phyloP scores from a whole-genome alignment of 1,140 invertebrate species.

The Limonius californicus region DNA sequence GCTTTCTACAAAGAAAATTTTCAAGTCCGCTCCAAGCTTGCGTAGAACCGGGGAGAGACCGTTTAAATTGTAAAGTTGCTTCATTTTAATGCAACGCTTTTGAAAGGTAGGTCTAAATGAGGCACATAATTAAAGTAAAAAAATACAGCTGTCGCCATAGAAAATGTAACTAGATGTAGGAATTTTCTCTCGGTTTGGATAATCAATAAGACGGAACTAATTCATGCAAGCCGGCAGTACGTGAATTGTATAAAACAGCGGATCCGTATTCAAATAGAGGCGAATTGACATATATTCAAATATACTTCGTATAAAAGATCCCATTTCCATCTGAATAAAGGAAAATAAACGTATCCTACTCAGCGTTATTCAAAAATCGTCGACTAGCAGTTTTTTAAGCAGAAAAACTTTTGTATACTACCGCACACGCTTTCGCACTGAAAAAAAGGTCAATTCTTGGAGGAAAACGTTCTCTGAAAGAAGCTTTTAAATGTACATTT shows the following conservation, averaged over 20 bases:
- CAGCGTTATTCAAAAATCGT: conserved; percentile 13
- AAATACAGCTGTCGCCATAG: not conserved
- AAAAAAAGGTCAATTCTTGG: not conserved
- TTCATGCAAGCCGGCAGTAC: not conserved
- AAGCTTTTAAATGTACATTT: too few relatives aligned
- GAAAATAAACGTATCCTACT: conserved; percentile 15
- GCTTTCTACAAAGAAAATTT: too few relatives aligned
- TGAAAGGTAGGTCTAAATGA: too few relatives aligned
- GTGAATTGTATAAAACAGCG: conserved; percentile 11
- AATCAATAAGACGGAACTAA: conserved; percentile 14
- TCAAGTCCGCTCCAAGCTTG: too few relatives aligned
- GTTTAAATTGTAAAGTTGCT: too few relatives aligned
- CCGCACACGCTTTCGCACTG: not conserved
- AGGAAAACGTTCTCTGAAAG: too few relatives aligned
- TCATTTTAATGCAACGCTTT: too few relatives aligned
- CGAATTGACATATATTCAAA: conserved; percentile 14
- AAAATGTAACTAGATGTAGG: not conserved
- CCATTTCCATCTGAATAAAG: conserved; percentile 14
- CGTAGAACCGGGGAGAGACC: too few relatives aligned
- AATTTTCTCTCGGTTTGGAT: not conserved
- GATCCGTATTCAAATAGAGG: conserved; percentile 13
- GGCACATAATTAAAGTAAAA: too few relatives aligned
- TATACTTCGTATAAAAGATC: conserved; percentile 10
- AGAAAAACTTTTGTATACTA: conserved; percentile 13
- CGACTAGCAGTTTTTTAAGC: conserved; percentile 6